Percentiles rank a stretch among this genome's conserved stretches.
These are phyloP conservation scores for Scomber scombrus DNA, from an alignment of 2,113 vertebrate species.

Conservation along the genomic window DNA sequence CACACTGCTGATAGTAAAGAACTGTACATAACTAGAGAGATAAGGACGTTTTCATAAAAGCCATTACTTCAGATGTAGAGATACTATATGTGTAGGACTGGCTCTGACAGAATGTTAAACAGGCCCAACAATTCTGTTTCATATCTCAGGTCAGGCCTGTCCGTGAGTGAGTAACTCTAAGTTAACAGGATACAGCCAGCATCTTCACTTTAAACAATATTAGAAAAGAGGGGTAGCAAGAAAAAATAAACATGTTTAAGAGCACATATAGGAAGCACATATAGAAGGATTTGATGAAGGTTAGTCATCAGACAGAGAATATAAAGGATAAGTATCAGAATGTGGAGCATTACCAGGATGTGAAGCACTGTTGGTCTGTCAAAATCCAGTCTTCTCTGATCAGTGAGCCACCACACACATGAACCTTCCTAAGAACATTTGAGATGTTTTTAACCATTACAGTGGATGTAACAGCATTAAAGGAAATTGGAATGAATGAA, in stretches of 20 bases:
- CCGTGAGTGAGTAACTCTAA: constrained; percentile 13
- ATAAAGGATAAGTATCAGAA: neutral
- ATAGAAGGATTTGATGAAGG: neutral
- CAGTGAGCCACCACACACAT: constrained; percentile 95
- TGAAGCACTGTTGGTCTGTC: constrained; percentile 96
- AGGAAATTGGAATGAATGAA: neutral
- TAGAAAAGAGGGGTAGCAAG: neutral
- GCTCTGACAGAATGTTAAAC: constrained; percentile 38
- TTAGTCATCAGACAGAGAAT: neutral
- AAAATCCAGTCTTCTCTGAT: constrained; percentile 96
- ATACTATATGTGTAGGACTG: constrained; percentile 13
- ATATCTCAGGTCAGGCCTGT: constrained; percentile 34
- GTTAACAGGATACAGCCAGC: constrained; percentile 48
- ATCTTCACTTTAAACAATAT: constrained; percentile 29
- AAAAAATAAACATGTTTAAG: neutral
- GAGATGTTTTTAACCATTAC: constrained; percentile 1
- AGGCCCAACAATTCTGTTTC: constrained; percentile 14
- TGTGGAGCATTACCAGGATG: constrained; percentile 88
- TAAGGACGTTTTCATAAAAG: constrained; percentile 37
- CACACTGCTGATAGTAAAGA: constrained; percentile 24
- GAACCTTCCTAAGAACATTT: constrained; percentile 84
- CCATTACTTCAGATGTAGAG: constrained; percentile 38
- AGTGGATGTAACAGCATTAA: neutral
- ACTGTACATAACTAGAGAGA: constrained; percentile 10
- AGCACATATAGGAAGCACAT: neutral